Evolutionary conservation across 2,797 vertebrate genomes (phyloP), one percentile per base, ranked within the genome.

Genomic region (Gadopsis marmoratus): DNA sequence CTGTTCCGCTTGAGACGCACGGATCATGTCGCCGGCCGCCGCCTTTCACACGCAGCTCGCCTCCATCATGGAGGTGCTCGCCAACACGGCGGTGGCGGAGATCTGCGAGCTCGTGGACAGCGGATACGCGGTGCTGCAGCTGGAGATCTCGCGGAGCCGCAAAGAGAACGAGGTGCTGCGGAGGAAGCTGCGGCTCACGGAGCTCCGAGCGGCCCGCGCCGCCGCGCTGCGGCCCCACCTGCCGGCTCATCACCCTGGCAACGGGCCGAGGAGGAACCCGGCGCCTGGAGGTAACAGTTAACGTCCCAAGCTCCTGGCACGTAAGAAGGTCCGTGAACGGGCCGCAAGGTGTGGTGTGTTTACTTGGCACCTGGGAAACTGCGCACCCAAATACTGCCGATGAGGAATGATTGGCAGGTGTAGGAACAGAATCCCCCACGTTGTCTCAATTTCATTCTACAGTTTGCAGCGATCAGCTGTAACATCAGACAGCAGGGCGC

Each of bases 41-140:
- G 81, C 85, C 39, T 86, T 96, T 83, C 95, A 94, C 84, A 33
- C 90, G 35, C 95, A 95, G 88, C 93, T 96, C 50, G 93, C 95
- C 60, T 93, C 93, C 83, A 94, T 96, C 80, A 93, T 95, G 95
- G 95, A 96, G 91, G 93, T 90, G 2, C 86, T 95, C 77, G 94
- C 94, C 1, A 95, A 95, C 65, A 87, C 95, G 55, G 95, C 95
- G 23, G 93, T 96, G 89, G 94, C 94, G 64, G 94, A 96, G 76
- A 95, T 96, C 81, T 95, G 93, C 64, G 94, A 94, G 90, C 93
- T 96, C 0, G 95, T 95, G 78, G 95, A 95, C 84, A 83, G 85
- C 65, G 93, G 94, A 0, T 95, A 94, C 81, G 81, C 94, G 47
- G 78, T 91, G 81, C 74, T 95, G 66, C 94, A 93, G 83, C 71